Percentiles rank a stretch among this genome's conserved stretches.
These are phyloP conservation scores for Slavum lentiscoides DNA, from an alignment of 2,888 invertebrate genomes.

Conservation along the genomic window DNA sequence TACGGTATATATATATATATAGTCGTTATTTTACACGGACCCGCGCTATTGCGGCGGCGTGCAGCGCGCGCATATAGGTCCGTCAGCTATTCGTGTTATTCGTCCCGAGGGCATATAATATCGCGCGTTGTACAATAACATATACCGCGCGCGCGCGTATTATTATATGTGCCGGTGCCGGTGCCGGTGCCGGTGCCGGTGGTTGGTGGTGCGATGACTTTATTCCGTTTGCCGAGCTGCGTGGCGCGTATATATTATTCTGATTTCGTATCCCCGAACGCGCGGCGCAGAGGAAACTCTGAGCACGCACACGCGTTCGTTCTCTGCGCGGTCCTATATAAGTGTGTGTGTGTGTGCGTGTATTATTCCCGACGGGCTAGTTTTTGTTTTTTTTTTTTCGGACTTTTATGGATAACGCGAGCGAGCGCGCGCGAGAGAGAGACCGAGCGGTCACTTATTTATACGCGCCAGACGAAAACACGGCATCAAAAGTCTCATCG, in stretches of 20 bases:
- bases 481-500: too few species aligned
- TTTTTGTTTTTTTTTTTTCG: conserved; percentile 23
- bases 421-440: too few species aligned
- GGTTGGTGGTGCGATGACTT: conserved; percentile 38
- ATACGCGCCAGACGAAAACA: too few species aligned
- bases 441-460: conserved; percentile 35
- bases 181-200: too few species aligned
- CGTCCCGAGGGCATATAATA: conserved; percentile 30
- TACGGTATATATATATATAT: too few species aligned
- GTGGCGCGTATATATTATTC: conserved; percentile 24
- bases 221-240: conserved; percentile 17
- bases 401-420: conserved; percentile 50
- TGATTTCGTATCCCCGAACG: conserved; percentile 14
- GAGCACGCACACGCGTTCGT: too few species aligned
- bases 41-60: too few species aligned
- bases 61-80: conserved; percentile 25
- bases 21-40: too few species aligned
- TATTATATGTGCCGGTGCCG: too few species aligned
- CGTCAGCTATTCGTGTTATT: conserved; percentile 45
- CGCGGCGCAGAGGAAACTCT: too few species aligned
- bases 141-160: background rate
- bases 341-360: background rate
- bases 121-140: background rate
- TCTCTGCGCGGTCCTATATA: too few species aligned
- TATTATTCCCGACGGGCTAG: conserved; percentile 49